A percentile compares a stretch with the other conserved stretches of the same genome.
These are phyloP conservation scores for Clinocottus analis DNA, from an alignment of 2,113 vertebrate species.

Conservation along the genomic window DNA sequence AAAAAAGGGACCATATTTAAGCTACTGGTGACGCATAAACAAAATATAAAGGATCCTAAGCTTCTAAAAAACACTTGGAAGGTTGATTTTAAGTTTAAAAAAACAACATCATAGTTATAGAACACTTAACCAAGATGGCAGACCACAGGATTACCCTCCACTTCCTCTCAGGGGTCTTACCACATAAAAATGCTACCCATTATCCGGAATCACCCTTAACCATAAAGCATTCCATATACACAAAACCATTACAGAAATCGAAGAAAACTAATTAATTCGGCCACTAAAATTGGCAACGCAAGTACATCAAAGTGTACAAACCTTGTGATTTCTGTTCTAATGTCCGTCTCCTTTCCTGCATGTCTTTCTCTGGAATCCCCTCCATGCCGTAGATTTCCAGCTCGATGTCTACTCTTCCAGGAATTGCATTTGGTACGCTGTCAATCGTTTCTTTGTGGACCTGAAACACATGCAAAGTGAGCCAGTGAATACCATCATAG, in stretches of 20 bases:
- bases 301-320: slow-evolving; percentile 50
- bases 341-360: slow-evolving; percentile 94
- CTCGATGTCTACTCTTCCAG: slow-evolving; percentile 96
- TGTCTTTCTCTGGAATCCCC: slow-evolving; percentile 98
- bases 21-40: background rate
- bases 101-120: background rate
- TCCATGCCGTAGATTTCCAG: slow-evolving; percentile 99
- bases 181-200: background rate
- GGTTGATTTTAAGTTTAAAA: background rate
- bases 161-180: background rate
- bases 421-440: slow-evolving; percentile 98
- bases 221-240: background rate
- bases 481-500: rapidly evolving
- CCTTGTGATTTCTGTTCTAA: slow-evolving; percentile 99
- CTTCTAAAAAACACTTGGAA: background rate
- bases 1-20: background rate
- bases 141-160: background rate
- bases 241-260: background rate
- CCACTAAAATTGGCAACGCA: background rate
- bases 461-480: slow-evolving; percentile 74
- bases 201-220: background rate
- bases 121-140: background rate
- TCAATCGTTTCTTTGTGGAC: slow-evolving; percentile 99
- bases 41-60: background rate
- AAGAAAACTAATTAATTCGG: background rate